phyloP scores from a whole-genome alignment of 2,888 invertebrate genomes.

The Campoplex capitator region DNA sequence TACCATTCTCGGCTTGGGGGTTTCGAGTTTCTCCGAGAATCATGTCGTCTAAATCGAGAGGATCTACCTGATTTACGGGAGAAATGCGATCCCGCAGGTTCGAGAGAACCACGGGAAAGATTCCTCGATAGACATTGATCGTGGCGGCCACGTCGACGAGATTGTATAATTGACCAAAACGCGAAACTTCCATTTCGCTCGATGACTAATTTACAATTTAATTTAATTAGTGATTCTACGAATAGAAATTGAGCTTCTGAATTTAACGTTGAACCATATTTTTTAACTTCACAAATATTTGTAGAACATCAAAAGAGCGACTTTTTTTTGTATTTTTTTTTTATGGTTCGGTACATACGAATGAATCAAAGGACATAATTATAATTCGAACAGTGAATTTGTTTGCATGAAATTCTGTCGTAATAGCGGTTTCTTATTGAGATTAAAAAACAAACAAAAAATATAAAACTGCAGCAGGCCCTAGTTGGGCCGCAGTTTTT shows the following conservation, averaged over 20 bases:
- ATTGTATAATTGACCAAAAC: not conserved
- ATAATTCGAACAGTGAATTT: not conserved
- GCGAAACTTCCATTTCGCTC: not conserved
- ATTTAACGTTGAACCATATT: not conserved
- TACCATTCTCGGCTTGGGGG: conserved; percentile 33
- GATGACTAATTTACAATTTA: not conserved
- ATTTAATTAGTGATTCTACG: not conserved
- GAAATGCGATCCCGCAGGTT: conserved; percentile 13
- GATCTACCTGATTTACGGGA: conserved; percentile 21
- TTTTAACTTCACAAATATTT: not conserved
- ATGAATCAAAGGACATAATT: not conserved
- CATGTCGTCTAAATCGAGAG: conserved; percentile 27
- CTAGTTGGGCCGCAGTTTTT: not conserved
- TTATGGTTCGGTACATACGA: not conserved
- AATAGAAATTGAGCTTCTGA: not conserved
- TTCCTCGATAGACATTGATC: not conserved
- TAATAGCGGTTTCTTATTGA: not conserved
- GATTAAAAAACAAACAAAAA: not conserved
- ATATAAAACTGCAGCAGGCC: not conserved
- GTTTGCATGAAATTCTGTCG: not conserved
- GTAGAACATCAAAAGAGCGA: not conserved
- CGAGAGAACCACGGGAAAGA: not conserved
- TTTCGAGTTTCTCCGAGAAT: conserved; percentile 34
- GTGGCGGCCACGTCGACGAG: not conserved
- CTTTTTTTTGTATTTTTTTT: not conserved